Percentiles rank a stretch among this genome's conserved stretches.
Conservation (phyloP, 2,888 invertebrate genomes). For the Ethmia dodecea region DNA sequence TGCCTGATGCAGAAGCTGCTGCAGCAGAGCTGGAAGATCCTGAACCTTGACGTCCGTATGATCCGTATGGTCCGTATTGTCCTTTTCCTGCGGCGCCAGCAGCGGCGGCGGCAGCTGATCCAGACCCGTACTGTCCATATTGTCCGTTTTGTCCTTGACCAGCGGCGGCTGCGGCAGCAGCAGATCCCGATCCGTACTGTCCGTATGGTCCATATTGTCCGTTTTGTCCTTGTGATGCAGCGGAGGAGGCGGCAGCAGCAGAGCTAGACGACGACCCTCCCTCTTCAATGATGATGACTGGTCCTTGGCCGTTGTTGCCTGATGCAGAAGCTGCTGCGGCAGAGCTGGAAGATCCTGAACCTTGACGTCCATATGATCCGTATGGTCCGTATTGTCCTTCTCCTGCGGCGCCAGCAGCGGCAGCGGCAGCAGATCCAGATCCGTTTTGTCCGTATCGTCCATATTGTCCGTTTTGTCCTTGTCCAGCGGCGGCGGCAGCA, state of each 20-base stretch:
- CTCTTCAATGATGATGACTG: constrained; percentile 1
- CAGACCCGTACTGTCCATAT: constrained; percentile 4
- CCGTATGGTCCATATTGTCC: constrained; percentile 5
- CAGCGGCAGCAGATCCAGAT: background rate
- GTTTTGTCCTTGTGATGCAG: constrained; percentile 3
- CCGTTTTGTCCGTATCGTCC: background rate
- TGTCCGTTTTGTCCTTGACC: constrained; percentile 3
- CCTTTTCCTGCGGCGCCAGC: constrained; percentile 5
- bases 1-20: constrained; percentile 5
- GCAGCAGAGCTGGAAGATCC: background rate
- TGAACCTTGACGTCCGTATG: background rate
- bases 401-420: constrained; percentile 9
- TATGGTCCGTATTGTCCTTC: constrained; percentile 8
- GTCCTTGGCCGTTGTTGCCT: constrained; percentile 4
- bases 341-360: background rate
- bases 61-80: constrained; percentile 8
- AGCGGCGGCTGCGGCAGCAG: background rate
- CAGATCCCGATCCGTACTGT: too few relatives aligned
- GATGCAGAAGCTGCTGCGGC: constrained; percentile 2
- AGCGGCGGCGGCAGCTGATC: constrained; percentile 9
- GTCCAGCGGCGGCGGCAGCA: background rate
- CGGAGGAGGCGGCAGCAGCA: constrained; percentile 1
- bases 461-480: background rate
- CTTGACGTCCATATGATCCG: constrained; percentile 2
- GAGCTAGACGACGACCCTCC: background rate